Evolutionary conservation across 2,113 vertebrate genomes (phyloP), one percentile per base, ranked within the genome.

Genomic region (Myrmophylax atrothorax): DNA sequence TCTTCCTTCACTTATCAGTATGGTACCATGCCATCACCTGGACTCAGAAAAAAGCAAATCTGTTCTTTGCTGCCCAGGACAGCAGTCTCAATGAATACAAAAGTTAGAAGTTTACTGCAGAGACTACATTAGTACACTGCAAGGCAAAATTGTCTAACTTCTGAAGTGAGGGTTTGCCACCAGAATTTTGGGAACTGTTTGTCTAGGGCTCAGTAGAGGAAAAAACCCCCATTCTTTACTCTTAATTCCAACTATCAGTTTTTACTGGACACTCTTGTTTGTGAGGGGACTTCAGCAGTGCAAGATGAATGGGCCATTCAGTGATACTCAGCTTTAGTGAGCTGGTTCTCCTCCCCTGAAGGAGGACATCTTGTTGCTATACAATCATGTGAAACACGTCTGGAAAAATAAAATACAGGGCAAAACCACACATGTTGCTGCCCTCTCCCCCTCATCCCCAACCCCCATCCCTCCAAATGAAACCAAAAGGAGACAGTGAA

Each of bases 1-100:
- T 95, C 59, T 87, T 74, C 52, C 47, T 77, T 91, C 40, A 31
- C 35, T 86, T 56, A 67, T 84, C 52, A 46, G 75, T 86, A 49
- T 68, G 56, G 68, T 72, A 81, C 24, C 59, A 80, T 28, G n/a
- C 37, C 56, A 68, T 59, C 84, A 76, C 25, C 66, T 79, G 37
- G 23, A 68, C 22, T 60, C 5, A 10, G 64, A 52, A 17, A 38
- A 66, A 82, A 59, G 18, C 8, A 42, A 73, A n/a, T 8, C 29
- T 60, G 0, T 49, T 72, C 33, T 72, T 64, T 69, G 22, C 17
- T 84, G 3, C 29, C 9, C 14, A 38, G 64, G 22, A 59, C 25
- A 53, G 20, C 4, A 29, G 12, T 46, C n/a, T 81, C 37, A 40
- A 25, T 20, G 44, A 79, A 50, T 59, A 25, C 1, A 5, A 50